These are phyloP conservation scores for Stegostoma tigrinum DNA, from an alignment of 2,113 vertebrate genomes.

Conservation along the genomic window DNA sequence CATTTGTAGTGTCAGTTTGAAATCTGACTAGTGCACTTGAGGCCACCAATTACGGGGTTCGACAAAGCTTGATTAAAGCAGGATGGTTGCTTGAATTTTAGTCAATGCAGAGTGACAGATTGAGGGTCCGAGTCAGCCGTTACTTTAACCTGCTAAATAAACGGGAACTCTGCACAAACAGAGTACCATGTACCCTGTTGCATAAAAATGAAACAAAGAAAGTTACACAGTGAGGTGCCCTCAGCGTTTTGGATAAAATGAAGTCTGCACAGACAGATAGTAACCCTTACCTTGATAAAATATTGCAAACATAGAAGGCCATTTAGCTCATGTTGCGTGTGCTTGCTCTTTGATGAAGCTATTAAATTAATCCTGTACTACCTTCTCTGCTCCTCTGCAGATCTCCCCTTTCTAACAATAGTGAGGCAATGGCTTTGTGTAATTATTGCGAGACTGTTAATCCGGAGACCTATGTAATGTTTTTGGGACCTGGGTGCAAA, in stretches of 20 bases:
- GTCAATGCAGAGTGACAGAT: background rate
- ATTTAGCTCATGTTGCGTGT: background rate
- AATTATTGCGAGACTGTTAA: too few relatives aligned
- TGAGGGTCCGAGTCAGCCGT: background rate
- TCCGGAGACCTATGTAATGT: too few relatives aligned
- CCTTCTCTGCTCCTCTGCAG: background rate
- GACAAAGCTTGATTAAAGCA: background rate
- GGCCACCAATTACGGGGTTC: background rate
- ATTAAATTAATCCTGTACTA: background rate
- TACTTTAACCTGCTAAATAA: conserved; percentile 11
- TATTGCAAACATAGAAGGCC: background rate
- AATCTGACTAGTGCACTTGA: background rate
- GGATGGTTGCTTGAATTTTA: background rate
- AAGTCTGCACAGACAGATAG: background rate
- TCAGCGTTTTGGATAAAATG: background rate
- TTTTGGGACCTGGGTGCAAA: too few relatives aligned
- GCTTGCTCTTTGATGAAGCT: background rate
- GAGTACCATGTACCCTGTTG: background rate
- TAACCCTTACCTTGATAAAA: background rate
- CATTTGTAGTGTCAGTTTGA: background rate
- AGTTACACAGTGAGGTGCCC: background rate
- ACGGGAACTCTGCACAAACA: background rate
- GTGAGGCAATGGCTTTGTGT: too few relatives aligned
- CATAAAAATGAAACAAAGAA: background rate
- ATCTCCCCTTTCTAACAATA: background rate